Percentiles rank a stretch among this genome's conserved stretches.
These are phyloP conservation scores for Lepidocolaptes lacrymiger DNA, from an alignment of 2,797 vertebrate genomes.

Conservation along the genomic window DNA sequence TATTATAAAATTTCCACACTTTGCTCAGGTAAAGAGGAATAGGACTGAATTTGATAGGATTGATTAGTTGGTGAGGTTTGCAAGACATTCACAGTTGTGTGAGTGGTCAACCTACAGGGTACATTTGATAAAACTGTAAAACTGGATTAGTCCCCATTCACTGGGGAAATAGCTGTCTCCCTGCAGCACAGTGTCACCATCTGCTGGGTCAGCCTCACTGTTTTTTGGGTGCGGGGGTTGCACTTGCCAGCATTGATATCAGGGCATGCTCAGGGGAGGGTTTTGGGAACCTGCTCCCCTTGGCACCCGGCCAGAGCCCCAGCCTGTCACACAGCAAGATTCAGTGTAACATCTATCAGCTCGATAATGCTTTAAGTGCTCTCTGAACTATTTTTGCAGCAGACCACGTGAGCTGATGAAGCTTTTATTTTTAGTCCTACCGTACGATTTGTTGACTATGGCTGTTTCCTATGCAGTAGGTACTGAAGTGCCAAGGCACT, in stretches of 20 bases:
- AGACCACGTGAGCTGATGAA: neutral
- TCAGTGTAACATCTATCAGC: neutral
- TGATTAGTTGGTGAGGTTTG: neutral
- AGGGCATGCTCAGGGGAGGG: neutral
- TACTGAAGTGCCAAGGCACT: neutral
- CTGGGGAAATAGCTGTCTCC: neutral
- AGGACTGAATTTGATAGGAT: neutral
- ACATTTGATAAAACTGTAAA: neutral
- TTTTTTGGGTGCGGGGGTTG: neutral
- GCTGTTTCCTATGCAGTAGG: neutral
- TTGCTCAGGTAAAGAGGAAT: neutral
- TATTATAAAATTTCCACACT: neutral
- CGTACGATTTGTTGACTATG: neutral
- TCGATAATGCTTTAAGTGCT: neutral
- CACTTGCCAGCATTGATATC: neutral
- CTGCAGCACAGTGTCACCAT: neutral
- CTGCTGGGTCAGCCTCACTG: neutral
- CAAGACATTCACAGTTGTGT: neutral
- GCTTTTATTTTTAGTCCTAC: slow-evolving; percentile 55
- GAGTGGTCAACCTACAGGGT: neutral
- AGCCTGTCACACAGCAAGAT: neutral
- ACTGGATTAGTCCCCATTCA: neutral
- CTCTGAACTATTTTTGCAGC: neutral
- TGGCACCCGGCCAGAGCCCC: neutral
- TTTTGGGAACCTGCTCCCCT: neutral